phyloP scores from a whole-genome alignment of 2,113 vertebrate genomes.

The Ursus arctos region DNA sequence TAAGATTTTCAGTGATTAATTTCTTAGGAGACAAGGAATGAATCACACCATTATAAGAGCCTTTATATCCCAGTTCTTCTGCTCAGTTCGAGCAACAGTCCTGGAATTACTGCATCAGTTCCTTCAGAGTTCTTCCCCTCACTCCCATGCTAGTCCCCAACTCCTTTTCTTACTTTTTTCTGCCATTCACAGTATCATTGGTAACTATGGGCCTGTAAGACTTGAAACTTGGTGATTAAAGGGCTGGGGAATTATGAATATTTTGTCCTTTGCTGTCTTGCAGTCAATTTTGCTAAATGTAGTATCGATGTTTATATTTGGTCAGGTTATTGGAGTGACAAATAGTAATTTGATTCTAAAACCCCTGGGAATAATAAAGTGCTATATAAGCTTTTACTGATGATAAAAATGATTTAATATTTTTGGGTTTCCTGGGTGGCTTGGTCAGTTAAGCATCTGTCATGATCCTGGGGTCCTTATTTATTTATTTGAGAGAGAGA shows the following conservation, averaged over 20 bases:
- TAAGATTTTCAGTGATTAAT: not conserved
- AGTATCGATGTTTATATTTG: not conserved
- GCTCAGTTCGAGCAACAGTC: not conserved
- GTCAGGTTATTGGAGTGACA: not conserved
- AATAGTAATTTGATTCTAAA: conserved; percentile 33
- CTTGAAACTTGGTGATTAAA: not conserved
- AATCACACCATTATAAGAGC: not conserved
- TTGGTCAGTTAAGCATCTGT: not conserved
- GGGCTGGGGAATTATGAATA: not conserved
- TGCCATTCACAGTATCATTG: not conserved
- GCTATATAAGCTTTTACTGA: not conserved
- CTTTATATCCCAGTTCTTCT: not conserved
- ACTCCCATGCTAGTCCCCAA: fast-evolving
- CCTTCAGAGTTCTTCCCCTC: not conserved
- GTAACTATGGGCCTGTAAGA: not conserved
- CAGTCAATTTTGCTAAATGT: not conserved
- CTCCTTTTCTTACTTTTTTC: not conserved
- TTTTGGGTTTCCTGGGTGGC: not conserved
- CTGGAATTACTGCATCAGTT: not conserved
- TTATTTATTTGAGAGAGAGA: not conserved
- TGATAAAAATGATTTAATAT: not conserved
- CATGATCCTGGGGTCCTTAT: not conserved
- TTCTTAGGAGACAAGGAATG: not conserved
- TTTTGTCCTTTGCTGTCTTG: not conserved
- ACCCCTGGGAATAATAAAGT: not conserved